Conservation (phyloP, 2,113 vertebrate genomes). For the Calyptomena viridis region DNA sequence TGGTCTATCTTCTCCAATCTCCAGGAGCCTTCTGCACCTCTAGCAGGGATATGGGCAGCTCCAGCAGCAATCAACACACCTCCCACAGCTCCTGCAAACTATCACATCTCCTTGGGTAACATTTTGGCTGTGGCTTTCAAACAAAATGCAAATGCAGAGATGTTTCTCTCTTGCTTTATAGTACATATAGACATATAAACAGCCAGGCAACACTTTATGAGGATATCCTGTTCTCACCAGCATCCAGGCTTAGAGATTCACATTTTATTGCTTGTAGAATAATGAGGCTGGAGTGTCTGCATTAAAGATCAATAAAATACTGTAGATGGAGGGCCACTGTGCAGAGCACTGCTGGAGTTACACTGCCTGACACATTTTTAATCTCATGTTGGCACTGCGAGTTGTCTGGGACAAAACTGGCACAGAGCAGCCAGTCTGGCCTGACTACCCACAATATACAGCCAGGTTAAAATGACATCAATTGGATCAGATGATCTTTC, state of each 20-base stretch:
- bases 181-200: constrained; percentile 21
- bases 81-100: neutral
- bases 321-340: neutral
- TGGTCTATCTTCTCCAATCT: neutral
- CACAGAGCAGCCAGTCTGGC: neutral
- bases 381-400: neutral
- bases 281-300: constrained; percentile 22
- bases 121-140: neutral
- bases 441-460: neutral
- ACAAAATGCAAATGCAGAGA: constrained; percentile 39
- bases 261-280: constrained; percentile 5
- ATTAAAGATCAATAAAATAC: constrained; percentile 52
- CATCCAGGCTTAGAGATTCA: constrained; percentile 6
- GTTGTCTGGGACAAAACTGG: neutral
- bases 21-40: neutral
- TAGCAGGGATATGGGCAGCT: neutral
- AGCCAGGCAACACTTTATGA: constrained; percentile 21
- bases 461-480: neutral
- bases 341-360: neutral
- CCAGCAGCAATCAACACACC: neutral
- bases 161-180: constrained; percentile 47
- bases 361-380: neutral
- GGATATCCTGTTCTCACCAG: neutral
- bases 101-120: constrained; percentile 8
- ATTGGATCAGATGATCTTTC: constrained; percentile 11